A percentile compares a stretch with the other conserved stretches of the same genome.
phyloP scores from a whole-genome alignment of 2,888 invertebrate species.

The Aproaerema taeniolella region DNA sequence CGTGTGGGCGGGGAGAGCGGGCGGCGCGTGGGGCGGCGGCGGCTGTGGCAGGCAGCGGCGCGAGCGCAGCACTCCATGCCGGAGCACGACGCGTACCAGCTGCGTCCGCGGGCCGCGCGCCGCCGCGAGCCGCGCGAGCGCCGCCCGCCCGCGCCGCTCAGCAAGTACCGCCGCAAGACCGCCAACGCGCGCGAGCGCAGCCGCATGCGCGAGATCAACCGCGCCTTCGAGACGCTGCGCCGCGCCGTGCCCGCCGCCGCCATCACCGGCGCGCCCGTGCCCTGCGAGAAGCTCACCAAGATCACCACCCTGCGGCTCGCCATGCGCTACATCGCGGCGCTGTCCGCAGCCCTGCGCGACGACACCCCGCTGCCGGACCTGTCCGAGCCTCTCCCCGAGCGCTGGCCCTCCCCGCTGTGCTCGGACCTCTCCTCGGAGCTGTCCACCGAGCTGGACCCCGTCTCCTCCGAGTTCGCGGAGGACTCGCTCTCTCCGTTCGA shows the following conservation, averaged over 20 bases:
- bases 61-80: conserved; percentile 58
- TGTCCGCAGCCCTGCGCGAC: conserved; percentile 81
- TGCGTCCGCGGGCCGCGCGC: conserved; percentile 71
- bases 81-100: conserved; percentile 75
- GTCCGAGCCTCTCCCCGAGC: conserved; percentile 39
- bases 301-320: conserved; percentile 92
- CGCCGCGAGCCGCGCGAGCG: conserved; percentile 74
- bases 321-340: conserved; percentile 89
- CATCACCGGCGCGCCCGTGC: conserved; percentile 65
- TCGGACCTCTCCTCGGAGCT: conserved; percentile 72
- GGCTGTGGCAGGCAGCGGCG: conserved; percentile 25
- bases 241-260: conserved; percentile 83
- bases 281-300: conserved; percentile 91
- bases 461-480: conserved; percentile 49
- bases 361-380: conserved; percentile 27
- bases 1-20: conserved; percentile 55
- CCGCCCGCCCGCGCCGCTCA: conserved; percentile 84
- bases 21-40: conserved; percentile 46
- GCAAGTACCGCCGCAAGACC: conserved; percentile 93
- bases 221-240: conserved; percentile 89
- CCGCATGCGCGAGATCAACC: conserved; percentile 93
- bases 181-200: conserved; percentile 93
- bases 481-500: conserved; percentile 79
- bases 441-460: conserved; percentile 34
- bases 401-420: conserved; percentile 65